Evolutionary conservation across 2,113 vertebrate species (phyloP).

Genomic region (zebrafish (Danio rerio)): DNA sequence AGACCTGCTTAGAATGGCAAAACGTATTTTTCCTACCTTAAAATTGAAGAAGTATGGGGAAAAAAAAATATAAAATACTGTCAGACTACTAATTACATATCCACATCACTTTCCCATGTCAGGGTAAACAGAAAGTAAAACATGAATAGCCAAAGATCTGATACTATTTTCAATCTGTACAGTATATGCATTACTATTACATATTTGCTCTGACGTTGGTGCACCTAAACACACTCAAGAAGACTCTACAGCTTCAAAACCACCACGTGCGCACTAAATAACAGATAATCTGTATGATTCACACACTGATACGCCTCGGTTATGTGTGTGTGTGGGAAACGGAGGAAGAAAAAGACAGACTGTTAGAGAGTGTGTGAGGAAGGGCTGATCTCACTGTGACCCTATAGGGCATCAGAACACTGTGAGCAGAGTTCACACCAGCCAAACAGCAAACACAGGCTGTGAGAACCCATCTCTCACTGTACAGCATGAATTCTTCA

Average conservation of each 20-base stretch:
- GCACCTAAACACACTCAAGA: background rate
- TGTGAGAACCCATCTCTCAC: conserved; percentile 59
- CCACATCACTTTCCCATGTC: background rate
- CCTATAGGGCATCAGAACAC: conserved; percentile 52
- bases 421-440: conserved; percentile 61
- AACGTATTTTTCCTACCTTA: background rate
- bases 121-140: background rate
- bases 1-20: background rate
- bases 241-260: background rate
- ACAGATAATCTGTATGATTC: background rate
- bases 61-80: background rate
- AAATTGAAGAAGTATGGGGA: too few relatives aligned
- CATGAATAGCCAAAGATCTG: background rate
- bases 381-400: conserved; percentile 56
- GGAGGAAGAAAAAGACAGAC: conserved; percentile 18
- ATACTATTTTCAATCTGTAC: background rate
- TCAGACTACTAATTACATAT: background rate
- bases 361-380: conserved; percentile 48
- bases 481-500: conserved; percentile 60
- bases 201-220: background rate
- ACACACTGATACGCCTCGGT: background rate
- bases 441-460: conserved; percentile 61
- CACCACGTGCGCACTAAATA: background rate
- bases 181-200: background rate
- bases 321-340: conserved; percentile 44